A percentile compares a stretch with the other conserved stretches of the same genome.
These are phyloP conservation scores for Trididemnum clinides DNA, from an alignment of 23 tunicate genomes.

Conservation along the genomic window DNA sequence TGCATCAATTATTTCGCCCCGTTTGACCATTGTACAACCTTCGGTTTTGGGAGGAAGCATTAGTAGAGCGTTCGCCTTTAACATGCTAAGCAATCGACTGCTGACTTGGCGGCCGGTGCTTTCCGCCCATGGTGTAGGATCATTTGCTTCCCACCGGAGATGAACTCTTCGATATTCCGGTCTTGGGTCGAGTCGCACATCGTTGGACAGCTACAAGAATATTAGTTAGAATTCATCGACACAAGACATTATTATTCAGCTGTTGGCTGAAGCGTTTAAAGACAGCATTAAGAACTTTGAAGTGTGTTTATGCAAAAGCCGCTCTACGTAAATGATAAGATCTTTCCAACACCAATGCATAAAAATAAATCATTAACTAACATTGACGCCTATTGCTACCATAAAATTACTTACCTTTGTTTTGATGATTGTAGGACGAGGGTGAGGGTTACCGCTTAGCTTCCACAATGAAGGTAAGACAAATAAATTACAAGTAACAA, in stretches of 20 bases:
- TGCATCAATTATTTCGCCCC: constrained; percentile 81
- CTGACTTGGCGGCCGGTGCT: constrained; percentile 91
- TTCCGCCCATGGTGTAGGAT: constrained; percentile 74
- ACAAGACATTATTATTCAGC: not conserved
- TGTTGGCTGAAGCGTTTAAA: too few relatives aligned
- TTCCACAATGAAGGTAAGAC: constrained; percentile 74
- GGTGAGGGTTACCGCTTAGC: constrained; percentile 74
- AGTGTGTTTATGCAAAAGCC: too few relatives aligned
- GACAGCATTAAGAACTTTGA: too few relatives aligned
- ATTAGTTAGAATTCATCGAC: not conserved
- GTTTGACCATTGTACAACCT: constrained; percentile 19
- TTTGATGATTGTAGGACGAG: constrained; percentile 68
- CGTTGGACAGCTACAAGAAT: constrained; percentile 55
- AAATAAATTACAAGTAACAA: constrained; percentile 90
- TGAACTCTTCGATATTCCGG: constrained; percentile 90
- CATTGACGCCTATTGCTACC: too few relatives aligned
- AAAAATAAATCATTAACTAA: too few relatives aligned
- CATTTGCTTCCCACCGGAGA: constrained; percentile 74
- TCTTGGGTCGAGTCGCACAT: constrained; percentile 77
- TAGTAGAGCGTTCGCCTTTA: constrained; percentile 80
- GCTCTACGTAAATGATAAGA: too few relatives aligned
- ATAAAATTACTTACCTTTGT: constrained; percentile 70
- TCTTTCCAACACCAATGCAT: too few relatives aligned
- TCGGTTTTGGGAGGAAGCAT: constrained; percentile 82
- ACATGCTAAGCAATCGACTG: constrained; percentile 74